These are phyloP conservation scores for Salvelinus alpinus DNA, from an alignment of 2,113 vertebrate genomes.

Conservation along the genomic window DNA sequence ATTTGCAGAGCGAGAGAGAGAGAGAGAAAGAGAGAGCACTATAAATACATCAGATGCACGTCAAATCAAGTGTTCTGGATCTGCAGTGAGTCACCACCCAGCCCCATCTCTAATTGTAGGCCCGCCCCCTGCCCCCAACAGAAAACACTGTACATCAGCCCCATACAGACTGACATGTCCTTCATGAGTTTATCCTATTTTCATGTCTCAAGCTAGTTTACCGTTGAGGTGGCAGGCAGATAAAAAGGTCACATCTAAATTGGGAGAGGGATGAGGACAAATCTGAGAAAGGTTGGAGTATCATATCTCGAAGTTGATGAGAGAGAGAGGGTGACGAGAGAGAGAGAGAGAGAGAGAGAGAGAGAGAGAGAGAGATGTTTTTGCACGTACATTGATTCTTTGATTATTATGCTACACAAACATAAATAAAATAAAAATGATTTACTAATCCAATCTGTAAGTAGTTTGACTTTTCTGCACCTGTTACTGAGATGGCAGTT, in stretches of 20 bases:
- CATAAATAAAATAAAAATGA: too few species aligned
- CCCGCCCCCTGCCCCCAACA: background rate
- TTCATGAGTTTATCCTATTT: slow-evolving; percentile 38
- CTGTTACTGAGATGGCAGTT: too few species aligned
- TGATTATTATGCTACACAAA: too few species aligned
- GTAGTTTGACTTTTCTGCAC: too few species aligned
- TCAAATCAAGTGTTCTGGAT: slow-evolving; percentile 32
- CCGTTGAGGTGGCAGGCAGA: slow-evolving; percentile 18
- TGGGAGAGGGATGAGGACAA: slow-evolving; percentile 38
- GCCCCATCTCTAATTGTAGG: background rate
- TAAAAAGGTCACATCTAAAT: slow-evolving; percentile 67
- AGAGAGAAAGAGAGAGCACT: slow-evolving; percentile 4
- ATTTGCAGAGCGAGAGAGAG: slow-evolving; percentile 4
- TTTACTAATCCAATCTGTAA: too few species aligned
- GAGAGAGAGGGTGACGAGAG: background rate
- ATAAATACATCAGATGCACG: slow-evolving; percentile 49
- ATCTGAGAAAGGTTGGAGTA: slow-evolving; percentile 58
- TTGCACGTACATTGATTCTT: too few species aligned
- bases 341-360: background rate
- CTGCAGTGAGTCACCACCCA: slow-evolving; percentile 27
- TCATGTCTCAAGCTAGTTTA: slow-evolving; percentile 26
- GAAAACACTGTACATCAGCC: background rate
- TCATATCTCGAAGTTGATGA: slow-evolving; percentile 60
- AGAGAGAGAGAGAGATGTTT: background rate
- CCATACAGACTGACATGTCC: slow-evolving; percentile 29